Evolutionary conservation across 2,797 vertebrate genomes (phyloP), one percentile per base, ranked within the genome.

Genomic region (Gymnocypris eckloni): DNA sequence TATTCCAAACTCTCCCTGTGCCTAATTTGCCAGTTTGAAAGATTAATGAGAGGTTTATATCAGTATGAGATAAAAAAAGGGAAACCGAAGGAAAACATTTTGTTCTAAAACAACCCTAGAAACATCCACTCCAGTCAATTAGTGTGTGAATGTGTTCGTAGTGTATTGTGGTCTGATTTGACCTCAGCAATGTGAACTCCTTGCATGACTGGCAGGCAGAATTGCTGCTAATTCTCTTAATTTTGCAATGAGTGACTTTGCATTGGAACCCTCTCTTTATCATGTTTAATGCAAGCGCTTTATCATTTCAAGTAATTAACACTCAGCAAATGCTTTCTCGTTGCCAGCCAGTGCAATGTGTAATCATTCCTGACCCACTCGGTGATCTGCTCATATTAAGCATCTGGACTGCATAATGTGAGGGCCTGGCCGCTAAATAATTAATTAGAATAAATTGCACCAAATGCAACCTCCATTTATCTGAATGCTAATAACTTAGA

Each of bases 301-400:
- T 94, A 96, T 96, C 95, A 96, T 97, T 97, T 96, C 95, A 95
- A 96, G 96, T 97, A 97, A 97, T 98, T 97, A 96, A 95, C 94
- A 94, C 92, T 93, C 95, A 97, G 97, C 96, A 97, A 98, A 97
- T 96, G 96, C 93, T 93, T 96, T 93, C 94, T 94, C 89, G 91
- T 94, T 95, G 95, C 95, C 96, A 95, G 95, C 97, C 96, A 95
- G 95, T 92, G 96, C 94, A 95, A 94, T 92, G 95, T 95, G 95
- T 97, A 98, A 98, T 98, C 96, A 97, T 96, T 96, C 95, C 94
- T 97, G 96, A 98, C 97, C 97, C 94, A 94, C 96, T 96, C 94
- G 48, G 92, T 96, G 96, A 97, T 97, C 96, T 96, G 92, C 93
- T 91, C 95, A 97, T 96, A 97, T 97, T 97, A 97, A 97, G 95